Evolutionary conservation across 2,113 vertebrate species (phyloP).

Genomic region (Limanda limanda): DNA sequence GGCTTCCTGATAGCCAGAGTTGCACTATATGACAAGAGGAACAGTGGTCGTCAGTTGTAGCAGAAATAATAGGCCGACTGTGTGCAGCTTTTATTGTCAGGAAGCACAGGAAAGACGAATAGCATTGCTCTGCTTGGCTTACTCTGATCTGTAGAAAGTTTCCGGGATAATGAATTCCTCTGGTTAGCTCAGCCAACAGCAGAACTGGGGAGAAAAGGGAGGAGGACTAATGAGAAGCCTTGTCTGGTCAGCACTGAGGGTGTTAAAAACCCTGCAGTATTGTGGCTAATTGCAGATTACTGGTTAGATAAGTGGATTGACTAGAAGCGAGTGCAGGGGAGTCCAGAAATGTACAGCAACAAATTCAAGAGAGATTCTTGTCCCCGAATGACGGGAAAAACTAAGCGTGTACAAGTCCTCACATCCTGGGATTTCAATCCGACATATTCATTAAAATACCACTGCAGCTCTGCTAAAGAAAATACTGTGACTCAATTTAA

Average conservation of each 20-base stretch:
- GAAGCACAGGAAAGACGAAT: slow-evolving; percentile 39
- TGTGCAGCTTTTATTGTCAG: slow-evolving; percentile 47
- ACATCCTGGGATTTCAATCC: slow-evolving; percentile 34
- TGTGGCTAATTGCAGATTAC: slow-evolving; percentile 69
- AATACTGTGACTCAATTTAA: slow-evolving; percentile 12
- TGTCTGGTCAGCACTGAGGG: slow-evolving; percentile 57
- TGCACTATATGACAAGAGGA: background rate
- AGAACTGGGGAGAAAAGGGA: slow-evolving; percentile 45
- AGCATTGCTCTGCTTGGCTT: slow-evolving; percentile 39
- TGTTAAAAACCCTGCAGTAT: slow-evolving; percentile 47
- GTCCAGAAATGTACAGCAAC: slow-evolving; percentile 47
- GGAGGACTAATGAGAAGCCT: slow-evolving; percentile 41
- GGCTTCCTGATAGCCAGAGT: background rate
- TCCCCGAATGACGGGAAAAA: background rate
- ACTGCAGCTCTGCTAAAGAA: slow-evolving; percentile 14
- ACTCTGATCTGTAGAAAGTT: slow-evolving; percentile 41
- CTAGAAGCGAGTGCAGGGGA: slow-evolving; percentile 28
- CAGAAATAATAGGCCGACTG: slow-evolving; percentile 23
- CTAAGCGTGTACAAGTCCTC: background rate
- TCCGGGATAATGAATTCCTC: slow-evolving; percentile 66
- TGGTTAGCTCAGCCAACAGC: slow-evolving; percentile 61
- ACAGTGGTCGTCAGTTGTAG: slow-evolving; percentile 17
- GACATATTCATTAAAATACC: slow-evolving; percentile 39
- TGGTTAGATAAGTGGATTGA: slow-evolving; percentile 69
- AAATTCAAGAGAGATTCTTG: slow-evolving; percentile 28